Base-by-base conservation (phyloP, 2,888 invertebrate genomes). In the Scaptomyza reducta region DNA sequence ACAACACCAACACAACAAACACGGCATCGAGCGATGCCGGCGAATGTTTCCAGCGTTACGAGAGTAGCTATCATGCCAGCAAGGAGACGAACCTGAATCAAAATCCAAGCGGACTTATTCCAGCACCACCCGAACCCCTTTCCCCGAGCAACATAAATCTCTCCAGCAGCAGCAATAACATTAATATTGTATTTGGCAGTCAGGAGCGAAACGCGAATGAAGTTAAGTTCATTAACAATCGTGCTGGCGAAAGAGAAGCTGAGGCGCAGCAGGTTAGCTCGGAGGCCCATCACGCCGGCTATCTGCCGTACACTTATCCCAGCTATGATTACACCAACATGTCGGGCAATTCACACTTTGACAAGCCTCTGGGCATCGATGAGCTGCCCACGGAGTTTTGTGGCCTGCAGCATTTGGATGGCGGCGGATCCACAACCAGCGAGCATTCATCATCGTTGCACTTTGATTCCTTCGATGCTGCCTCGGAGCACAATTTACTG, bases 81-180 rank as follows among this genome's bases (percentile, higher is more conserved):
- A 92, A 92, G 75, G 91, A 91, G 57, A 92, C 92, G 7, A 92
- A 92, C 66, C 79, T 92, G 2, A 91, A 91, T 73, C 92, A 92
- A 72, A 90, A 90, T 62, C 55, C 80, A 16, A 65, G 68, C 4
- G 73, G 33, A 50, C 14, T 7, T 35, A 62, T 11, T 9, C 31
- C 9, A 3, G 45, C 66, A 31, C 51, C 35, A 53, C 68, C 41
- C 7, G 58, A 56, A 50, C 57, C 66, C 7, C 14, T 59, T 22
- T 64, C 75, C 3, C 89, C 91, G 25, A 89, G 90, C 22, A 91
- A 92, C 55, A 91, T 91, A 25, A 91, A 91, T 57, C 77, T 91
- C 25, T 91, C 91, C 6, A 90, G 89, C 33, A 91, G 91, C 74
- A 90, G 90, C 45, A 92, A 92, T 68, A 91, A 91, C 63, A 92